Conservation (phyloP, 1,140 invertebrate genomes). For the Hestina assimilis region DNA sequence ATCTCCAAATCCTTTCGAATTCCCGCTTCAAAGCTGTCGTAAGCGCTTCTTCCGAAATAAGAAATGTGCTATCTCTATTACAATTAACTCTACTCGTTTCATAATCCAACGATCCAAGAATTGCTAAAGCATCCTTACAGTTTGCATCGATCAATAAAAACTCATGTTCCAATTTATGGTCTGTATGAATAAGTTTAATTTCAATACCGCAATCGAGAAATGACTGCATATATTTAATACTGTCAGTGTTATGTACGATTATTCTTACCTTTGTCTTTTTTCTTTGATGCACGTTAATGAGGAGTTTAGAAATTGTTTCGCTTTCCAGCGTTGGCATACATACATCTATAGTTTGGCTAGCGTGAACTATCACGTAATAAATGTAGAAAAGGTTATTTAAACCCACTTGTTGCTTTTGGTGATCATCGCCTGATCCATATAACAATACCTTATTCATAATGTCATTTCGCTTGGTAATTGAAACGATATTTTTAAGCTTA, state of each 20-base stretch:
- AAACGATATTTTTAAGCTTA: conserved; percentile 4
- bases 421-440: conserved; percentile 46
- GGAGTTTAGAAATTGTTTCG: conserved; percentile 45
- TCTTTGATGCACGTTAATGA: conserved; percentile 43
- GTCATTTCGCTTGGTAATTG: conserved; percentile 18
- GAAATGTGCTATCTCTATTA: conserved; percentile 42
- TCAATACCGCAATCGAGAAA: conserved; percentile 42
- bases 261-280: conserved; percentile 44
- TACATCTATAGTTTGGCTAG: conserved; percentile 43
- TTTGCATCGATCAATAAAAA: conserved; percentile 56
- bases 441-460: conserved; percentile 54
- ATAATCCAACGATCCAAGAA: conserved; percentile 55
- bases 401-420: conserved; percentile 38
- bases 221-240: conserved; percentile 26
- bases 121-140: conserved; percentile 38
- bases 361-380: conserved; percentile 46
- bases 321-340: conserved; percentile 52
- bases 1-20: conserved; percentile 61
- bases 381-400: conserved; percentile 56
- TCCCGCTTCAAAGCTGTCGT: conserved; percentile 43
- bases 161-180: conserved; percentile 47
- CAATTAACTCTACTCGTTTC: conserved; percentile 42
- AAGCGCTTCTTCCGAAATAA: conserved; percentile 46
- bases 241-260: conserved; percentile 39
- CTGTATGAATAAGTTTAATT: conserved; percentile 44